Base-by-base conservation (phyloP, 2,888 invertebrate species). In the Odontocerum albicorne region DNA sequence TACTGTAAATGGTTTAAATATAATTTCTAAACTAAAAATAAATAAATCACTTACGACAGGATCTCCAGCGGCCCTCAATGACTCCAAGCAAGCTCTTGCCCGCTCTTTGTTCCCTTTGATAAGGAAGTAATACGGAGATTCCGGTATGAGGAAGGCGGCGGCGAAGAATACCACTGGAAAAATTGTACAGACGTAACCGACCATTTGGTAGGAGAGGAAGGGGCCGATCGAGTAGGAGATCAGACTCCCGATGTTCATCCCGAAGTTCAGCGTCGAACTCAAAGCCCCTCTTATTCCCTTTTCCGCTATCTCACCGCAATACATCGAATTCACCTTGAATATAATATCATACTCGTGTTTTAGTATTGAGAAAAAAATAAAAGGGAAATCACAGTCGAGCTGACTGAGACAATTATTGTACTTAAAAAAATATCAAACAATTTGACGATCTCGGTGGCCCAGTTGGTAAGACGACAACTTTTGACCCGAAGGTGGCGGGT, bases 271-370 rank as follows among this genome's bases (percentile, higher is more conserved):
- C 10, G 79, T 72, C 0, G 82, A 77, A 1, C 81, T 79, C 2
- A 85, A 65, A 19, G 79, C 69, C 0, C 84, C 84, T 20, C 84
- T 67, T 22, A 80, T 72, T 15, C 75, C 72, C 21, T 79, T 78
- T 42, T 81, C 77, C 0, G 82, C 74, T 36, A 82, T 80, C 68
- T 84, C 85, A 2, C 79, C 80, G 10, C 83, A 70, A 64, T 84
- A 85, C 63, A 83, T 77, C 0, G 83, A 80, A 2, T 75, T 70
- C 2, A 74, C 72, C 54, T 54, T 45, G 8, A 38, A 38, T 13
- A 21, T 7, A n/a, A 35, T 12, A 35, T 35, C 16, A 39, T 6
- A 12, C 17, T 6, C 4, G 20, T 15, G 6, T n/a, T 33, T 45
- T 4, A 16, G 15, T n/a, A 19, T 2, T 45, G 8, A 27, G 13